Base-by-base conservation (phyloP, 2,888 invertebrate genomes). In the Gisinianus flammeolus region DNA sequence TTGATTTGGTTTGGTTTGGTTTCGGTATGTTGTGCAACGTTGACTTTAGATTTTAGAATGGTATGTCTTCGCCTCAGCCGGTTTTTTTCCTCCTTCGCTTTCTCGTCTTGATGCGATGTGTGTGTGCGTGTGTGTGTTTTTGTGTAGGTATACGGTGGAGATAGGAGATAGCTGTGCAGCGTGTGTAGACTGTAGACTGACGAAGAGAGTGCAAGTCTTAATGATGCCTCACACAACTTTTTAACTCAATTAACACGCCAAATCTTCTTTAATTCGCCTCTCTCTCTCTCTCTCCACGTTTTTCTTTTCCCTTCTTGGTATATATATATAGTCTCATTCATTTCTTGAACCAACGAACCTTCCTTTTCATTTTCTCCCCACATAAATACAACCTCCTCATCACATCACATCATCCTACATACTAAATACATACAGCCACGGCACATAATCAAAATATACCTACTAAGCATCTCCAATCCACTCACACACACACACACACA, bases 211-310 rank as follows among this genome's bases (percentile, higher is more conserved):
- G 56, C 33, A 30, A 71, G 69, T 68, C 72, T 76, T 76, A 71
- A 76, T 72, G 71, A 64, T 76, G 67, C 76, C 79, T 73, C 73
- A 77, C 76, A 72, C 73, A 77, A 79, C 75, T 80, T 80, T 74
- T 76, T 80, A 80, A 80, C 76, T 80, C 70, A 78, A 80, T 80
- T 80, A 80, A 80, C 80, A 80, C 80, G 68, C 70, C 64, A 76
- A 76, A 76, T 74, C 74, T 69, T 79, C 71, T 70, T 77, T 71
- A 74, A 74, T 79, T 77, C 70, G 64, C 74, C 35, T 76, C 69
- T 74, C 2, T 33, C 67, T 68, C 62, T 52, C 54, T 56, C 56
- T 56, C 69, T 62, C 35, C 67, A 2, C n/a, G 22, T 54, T 64
- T 35, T 70, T 70, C 44, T 52, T 26, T 2, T 35, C 70, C n/a